Conservation (phyloP, 1,140 invertebrate genomes). For the Drosophila rufa region DNA sequence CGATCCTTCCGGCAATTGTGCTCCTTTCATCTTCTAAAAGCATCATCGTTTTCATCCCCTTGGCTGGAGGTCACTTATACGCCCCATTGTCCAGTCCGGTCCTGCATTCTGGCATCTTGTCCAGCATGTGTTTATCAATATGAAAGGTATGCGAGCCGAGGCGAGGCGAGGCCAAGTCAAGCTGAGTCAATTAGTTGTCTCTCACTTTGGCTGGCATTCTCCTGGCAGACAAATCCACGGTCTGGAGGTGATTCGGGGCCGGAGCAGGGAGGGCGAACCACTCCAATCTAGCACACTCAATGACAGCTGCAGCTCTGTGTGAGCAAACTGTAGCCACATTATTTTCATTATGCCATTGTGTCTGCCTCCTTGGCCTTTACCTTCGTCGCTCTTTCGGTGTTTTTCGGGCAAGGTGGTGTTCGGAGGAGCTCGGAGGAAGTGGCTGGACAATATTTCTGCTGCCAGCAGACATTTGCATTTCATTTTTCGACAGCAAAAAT, state of each 20-base stretch:
- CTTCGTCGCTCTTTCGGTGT: slow-evolving; percentile 37
- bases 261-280: slow-evolving; percentile 1
- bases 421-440: background rate
- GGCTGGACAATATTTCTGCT: slow-evolving; percentile 66
- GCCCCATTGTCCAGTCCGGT: slow-evolving; percentile 22
- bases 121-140: slow-evolving; percentile 67
- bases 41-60: slow-evolving; percentile 22
- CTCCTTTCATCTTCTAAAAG: slow-evolving; percentile 35
- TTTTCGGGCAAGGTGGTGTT: background rate
- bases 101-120: slow-evolving; percentile 45
- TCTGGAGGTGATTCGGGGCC: slow-evolving; percentile 10
- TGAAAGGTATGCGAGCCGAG: slow-evolving; percentile 41
- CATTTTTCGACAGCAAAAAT: slow-evolving; percentile 79
- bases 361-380: slow-evolving; percentile 50
- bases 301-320: slow-evolving; percentile 68
- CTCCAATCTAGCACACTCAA: slow-evolving; percentile 65
- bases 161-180: slow-evolving; percentile 26
- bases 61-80: slow-evolving; percentile 36
- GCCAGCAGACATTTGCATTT: slow-evolving; percentile 75
- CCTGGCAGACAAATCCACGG: slow-evolving; percentile 62
- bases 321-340: slow-evolving; percentile 74
- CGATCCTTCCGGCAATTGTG: slow-evolving; percentile 15
- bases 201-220: slow-evolving; percentile 30
- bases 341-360: slow-evolving; percentile 76
- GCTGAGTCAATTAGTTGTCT: slow-evolving; percentile 53